Evolutionary conservation across 2,113 vertebrate genomes (phyloP).

Genomic region (Kobus ellipsiprymnus): DNA sequence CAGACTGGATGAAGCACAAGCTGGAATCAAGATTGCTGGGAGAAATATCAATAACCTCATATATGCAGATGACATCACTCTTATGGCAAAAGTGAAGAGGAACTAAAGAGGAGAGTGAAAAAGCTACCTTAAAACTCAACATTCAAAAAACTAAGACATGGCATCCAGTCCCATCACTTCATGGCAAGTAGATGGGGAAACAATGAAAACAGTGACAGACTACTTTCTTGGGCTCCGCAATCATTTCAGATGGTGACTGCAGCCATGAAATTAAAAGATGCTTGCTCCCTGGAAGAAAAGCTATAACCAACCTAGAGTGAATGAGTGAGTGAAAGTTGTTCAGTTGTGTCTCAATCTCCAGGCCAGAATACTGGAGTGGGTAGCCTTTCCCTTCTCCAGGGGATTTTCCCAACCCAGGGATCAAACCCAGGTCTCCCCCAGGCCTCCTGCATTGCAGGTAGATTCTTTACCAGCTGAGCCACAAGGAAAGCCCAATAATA

Average conservation of each 20-base stretch:
- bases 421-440: not conserved
- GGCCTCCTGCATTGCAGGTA: not conserved
- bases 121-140: not conserved
- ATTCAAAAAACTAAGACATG: not conserved
- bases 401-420: not conserved
- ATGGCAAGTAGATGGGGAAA: not conserved
- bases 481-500: not conserved
- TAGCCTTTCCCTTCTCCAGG: not conserved
- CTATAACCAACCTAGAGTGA: not conserved
- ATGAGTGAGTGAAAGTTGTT: not conserved
- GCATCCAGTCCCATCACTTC: not conserved
- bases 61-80: not conserved
- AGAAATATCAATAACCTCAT: not conserved
- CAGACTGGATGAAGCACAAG: not conserved
- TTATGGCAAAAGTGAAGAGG: not conserved
- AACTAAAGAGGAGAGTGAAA: not conserved
- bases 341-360: not conserved
- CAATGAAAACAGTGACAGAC: not conserved
- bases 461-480: not conserved
- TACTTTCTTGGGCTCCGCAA: not conserved
- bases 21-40: not conserved
- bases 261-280: not conserved
- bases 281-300: not conserved
- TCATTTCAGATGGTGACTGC: not conserved
- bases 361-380: not conserved